Base-by-base conservation (phyloP, 2,113 vertebrate species). In the Aramus guarauna region DNA sequence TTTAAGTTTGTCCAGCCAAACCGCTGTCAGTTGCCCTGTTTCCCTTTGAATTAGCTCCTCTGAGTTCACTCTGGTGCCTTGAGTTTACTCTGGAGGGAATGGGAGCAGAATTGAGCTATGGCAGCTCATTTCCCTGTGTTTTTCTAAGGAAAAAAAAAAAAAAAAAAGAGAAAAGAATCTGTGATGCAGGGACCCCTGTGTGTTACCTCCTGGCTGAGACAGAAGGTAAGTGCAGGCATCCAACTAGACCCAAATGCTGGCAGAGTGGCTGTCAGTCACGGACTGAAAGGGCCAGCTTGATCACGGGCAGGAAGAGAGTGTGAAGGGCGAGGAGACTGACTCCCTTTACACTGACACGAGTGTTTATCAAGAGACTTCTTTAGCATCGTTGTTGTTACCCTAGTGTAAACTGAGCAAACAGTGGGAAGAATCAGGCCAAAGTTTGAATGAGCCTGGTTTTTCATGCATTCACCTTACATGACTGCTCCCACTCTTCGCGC, bases 1-100 rank as follows among this genome's bases (percentile, higher is more conserved):
- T 85, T 94, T 92, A 73, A 64, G 47, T 91, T 86, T 89, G 77
- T 83, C 59, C 67, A 67, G 60, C 32, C 92, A 96, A 67, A 80
- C 43, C 59, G 63, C 72, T 78, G 72, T 58, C 90, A 92, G 78
- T 73, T 91, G 41, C 59, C n/a, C 72, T 1, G 6, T 83, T 90
- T 86, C 36, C 63, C 32, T 89, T 76, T 89, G 86, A 92, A 59
- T 93, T 80, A 36, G 39, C 72, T 77, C 79, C 47, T 64, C 60
- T 27, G 62, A 79, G n/a, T 77, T 91, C 86, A 20, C 63, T 84
- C 86, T 67, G 60, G 36, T 43, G 66, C 71, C 62, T 95, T 43
- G 82, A 47, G 64, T 71, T 95, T 78, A 67, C 72, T 95, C 59
- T 56, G 84, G 37, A 58, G 26, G 8, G 47, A 72, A 77, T 15